Evolutionary conservation across 2,797 vertebrate species (phyloP).

Genomic region (Gymnopithys bicolor): DNA sequence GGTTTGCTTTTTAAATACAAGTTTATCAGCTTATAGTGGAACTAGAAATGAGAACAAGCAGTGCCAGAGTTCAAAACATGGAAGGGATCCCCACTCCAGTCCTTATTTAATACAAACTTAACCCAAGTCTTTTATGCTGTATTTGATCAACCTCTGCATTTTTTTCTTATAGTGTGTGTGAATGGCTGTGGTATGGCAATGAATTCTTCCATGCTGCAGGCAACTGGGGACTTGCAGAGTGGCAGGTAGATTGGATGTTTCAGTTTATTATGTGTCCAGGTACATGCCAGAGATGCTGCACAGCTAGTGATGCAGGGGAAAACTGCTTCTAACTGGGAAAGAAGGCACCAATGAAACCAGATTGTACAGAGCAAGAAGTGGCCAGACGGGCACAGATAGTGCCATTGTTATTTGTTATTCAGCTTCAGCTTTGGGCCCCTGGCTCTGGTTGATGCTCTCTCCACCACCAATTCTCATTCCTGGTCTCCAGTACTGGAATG

Average conservation of each 20-base stretch:
- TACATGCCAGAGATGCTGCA: fast-evolving
- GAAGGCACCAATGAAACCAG: background rate
- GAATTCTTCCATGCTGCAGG: background rate
- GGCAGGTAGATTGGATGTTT: fast-evolving
- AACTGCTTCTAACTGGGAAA: background rate
- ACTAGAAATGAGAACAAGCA: background rate
- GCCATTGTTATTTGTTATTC: background rate
- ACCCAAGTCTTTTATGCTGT: background rate
- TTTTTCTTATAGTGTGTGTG: background rate
- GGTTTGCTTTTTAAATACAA: background rate
- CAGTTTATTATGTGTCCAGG: background rate
- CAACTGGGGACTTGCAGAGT: background rate
- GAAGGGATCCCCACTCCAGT: background rate
- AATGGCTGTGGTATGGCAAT: fast-evolving
- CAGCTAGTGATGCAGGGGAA: background rate
- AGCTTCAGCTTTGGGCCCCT: background rate
- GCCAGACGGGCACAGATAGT: background rate
- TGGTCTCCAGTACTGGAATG: background rate
- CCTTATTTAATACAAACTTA: background rate
- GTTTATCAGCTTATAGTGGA: background rate
- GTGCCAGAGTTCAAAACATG: background rate
- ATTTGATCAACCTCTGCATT: background rate
- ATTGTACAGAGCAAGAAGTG: fast-evolving
- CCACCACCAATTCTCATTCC: background rate
- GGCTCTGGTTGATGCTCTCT: background rate